Evolutionary conservation across 1,140 invertebrate species (phyloP).

Genomic region (Lordiphosa clarofinis): DNA sequence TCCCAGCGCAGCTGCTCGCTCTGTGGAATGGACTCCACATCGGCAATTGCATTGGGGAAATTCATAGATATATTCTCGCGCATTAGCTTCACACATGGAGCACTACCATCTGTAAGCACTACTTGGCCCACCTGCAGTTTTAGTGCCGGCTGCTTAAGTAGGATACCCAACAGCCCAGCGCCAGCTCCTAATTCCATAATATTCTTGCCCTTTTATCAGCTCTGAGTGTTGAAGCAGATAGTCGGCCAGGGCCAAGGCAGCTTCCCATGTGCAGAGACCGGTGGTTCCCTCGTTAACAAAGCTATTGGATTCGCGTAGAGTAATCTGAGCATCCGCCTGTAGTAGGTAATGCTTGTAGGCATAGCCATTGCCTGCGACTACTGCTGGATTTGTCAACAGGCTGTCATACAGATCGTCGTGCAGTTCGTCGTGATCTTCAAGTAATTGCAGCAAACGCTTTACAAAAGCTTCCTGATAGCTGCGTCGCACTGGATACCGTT

Average conservation of each 20-base stretch:
- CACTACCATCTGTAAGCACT: constrained; percentile 69
- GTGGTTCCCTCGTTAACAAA: constrained; percentile 75
- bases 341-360: constrained; percentile 72
- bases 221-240: constrained; percentile 51
- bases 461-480: constrained; percentile 69
- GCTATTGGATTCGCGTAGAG: constrained; percentile 64
- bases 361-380: not conserved
- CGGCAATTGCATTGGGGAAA: constrained; percentile 15
- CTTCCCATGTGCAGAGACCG: constrained; percentile 75
- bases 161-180: constrained; percentile 64
- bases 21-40: constrained; percentile 7
- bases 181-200: constrained; percentile 70
- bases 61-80: constrained; percentile 59
- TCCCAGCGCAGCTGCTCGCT: constrained; percentile 52
- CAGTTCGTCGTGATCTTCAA: constrained; percentile 54
- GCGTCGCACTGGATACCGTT: constrained; percentile 49
- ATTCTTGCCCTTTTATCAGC: constrained; percentile 37
- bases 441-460: constrained; percentile 57
- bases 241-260: constrained; percentile 63
- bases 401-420: constrained; percentile 66
- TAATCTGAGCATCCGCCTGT: constrained; percentile 27
- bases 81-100: constrained; percentile 61
- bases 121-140: constrained; percentile 31
- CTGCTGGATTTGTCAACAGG: constrained; percentile 26
- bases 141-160: constrained; percentile 39